Conservation (phyloP, 2,797 vertebrate genomes). For the Menidia menidia region DNA sequence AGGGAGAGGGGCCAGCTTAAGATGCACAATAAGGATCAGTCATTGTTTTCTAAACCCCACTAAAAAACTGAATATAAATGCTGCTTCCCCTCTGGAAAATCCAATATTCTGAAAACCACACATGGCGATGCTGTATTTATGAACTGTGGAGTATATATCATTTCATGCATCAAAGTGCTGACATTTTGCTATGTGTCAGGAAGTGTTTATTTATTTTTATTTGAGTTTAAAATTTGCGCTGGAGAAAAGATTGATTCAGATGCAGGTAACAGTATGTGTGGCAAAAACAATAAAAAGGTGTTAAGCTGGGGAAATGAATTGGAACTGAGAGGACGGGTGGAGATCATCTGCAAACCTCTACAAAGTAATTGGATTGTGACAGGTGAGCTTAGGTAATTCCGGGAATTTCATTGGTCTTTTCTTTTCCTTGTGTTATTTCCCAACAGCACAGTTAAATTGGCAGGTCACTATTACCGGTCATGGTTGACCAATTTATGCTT, state of each 20-base stretch:
- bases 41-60: conserved; percentile 49
- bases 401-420: conserved; percentile 56
- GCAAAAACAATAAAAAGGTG: conserved; percentile 71
- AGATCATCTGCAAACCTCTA: conserved; percentile 60
- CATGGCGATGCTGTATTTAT: conserved; percentile 30
- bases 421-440: conserved; percentile 65
- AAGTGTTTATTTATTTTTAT: conserved; percentile 19
- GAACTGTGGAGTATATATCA: conserved; percentile 52
- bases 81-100: conserved; percentile 43
- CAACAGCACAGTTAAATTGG: conserved; percentile 56
- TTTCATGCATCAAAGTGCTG: conserved; percentile 48
- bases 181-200: conserved; percentile 53
- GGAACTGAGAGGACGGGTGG: conserved; percentile 43
- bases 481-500: conserved; percentile 59
- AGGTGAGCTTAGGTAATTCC: conserved; percentile 65
- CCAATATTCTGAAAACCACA: conserved; percentile 46
- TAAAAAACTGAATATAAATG: conserved; percentile 50
- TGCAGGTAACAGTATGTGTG: conserved; percentile 39
- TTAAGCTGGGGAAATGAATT: conserved; percentile 65
- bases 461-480: conserved; percentile 61
- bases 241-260: conserved; percentile 30
- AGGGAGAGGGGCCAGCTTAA: conserved; percentile 47
- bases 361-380: conserved; percentile 78
- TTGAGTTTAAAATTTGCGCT: conserved; percentile 31
- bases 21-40: conserved; percentile 52